Base-by-base conservation (phyloP, 30 jellyfish, hydroid and myxozoan species). In the Aurelia coerulea region DNA sequence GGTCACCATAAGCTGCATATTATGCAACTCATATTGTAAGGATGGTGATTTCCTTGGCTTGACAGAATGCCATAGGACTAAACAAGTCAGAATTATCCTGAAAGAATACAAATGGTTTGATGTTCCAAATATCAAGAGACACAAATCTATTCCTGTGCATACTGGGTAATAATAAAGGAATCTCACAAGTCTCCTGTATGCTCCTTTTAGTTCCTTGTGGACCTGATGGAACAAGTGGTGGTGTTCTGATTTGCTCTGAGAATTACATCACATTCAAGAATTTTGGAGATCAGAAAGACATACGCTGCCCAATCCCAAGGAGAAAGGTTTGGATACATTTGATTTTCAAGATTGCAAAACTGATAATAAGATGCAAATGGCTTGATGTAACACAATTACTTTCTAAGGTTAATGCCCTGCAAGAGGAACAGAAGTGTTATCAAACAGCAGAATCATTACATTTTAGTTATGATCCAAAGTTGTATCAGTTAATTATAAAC, bases 151-250 rank as follows among this genome's bases (percentile, higher is more conserved):
- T 31, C 2, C 37, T 62, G 12, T 62, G 37, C 72, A 11, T 13
- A 13, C 32, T 31, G 32, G 37, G 72, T 62, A n/a, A 5, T 18
- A 10, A 13, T 62, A 0, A 5, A 12, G 54, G 8, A 29, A 0
- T 19, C 7, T 29, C 79, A 16, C 2, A 11, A 35, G 1, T 71
- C 13, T 4, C 31, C 1, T 35, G 35, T 5, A 17, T 56, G 56
- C 34, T 13, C 14, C 33, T 73, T 46, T 1, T 62, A 90, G 99
- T 95, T 52, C 99, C 99, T 81, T 98, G 99, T 60, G 98, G 99
- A 18, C 86, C 87, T 46, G 99, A 95, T 80, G 99, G 99, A 17
- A 98, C 99, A 7, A 91, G 56, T 46, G 56, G 99, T 86, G 99
- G 99, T 42, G 97, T 95, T 54, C 65, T 95, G 68, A 88, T 95